Conservation (phyloP, 2,888 invertebrate genomes). For the Sceliomorpha sp. region DNA sequence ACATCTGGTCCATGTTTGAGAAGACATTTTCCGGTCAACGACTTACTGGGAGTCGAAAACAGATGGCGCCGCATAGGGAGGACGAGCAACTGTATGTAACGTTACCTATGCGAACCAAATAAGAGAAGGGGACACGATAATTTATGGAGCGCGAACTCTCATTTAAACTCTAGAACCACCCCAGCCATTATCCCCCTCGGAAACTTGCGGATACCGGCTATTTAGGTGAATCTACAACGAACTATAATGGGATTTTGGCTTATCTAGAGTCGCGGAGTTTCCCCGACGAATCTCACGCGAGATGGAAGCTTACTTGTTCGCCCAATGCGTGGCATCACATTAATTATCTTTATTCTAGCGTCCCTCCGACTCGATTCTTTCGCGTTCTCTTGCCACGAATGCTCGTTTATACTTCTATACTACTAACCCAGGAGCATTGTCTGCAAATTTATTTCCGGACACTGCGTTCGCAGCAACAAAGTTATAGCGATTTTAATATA, state of each 20-base stretch:
- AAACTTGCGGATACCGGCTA: constrained; percentile 63
- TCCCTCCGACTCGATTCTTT: constrained; percentile 48
- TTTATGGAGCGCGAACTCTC: constrained; percentile 72
- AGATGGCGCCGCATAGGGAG: constrained; percentile 33
- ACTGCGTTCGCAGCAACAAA: constrained; percentile 9
- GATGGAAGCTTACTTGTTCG: constrained; percentile 59
- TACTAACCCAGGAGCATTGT: constrained; percentile 23
- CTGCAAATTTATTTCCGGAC: constrained; percentile 23
- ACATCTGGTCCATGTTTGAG: constrained; percentile 20
- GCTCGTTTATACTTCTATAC: constrained; percentile 17
- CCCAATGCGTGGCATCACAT: constrained; percentile 67
- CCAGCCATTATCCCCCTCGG: constrained; percentile 65
- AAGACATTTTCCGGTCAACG: constrained; percentile 52
- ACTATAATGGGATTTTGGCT: constrained; percentile 76
- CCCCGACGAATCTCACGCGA: constrained; percentile 45
- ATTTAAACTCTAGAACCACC: constrained; percentile 70
- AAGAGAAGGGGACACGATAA: constrained; percentile 63
- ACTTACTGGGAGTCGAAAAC: constrained; percentile 51
- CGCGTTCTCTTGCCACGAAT: constrained; percentile 28
- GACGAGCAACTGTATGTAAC: constrained; percentile 25
- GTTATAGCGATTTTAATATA: too few species aligned
- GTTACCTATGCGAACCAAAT: constrained; percentile 42
- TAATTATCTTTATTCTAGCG: constrained; percentile 62
- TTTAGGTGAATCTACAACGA: constrained; percentile 69
- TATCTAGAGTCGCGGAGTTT: constrained; percentile 68